Conservation (phyloP, 23 tunicate genomes). For the Diplosoma virens region DNA sequence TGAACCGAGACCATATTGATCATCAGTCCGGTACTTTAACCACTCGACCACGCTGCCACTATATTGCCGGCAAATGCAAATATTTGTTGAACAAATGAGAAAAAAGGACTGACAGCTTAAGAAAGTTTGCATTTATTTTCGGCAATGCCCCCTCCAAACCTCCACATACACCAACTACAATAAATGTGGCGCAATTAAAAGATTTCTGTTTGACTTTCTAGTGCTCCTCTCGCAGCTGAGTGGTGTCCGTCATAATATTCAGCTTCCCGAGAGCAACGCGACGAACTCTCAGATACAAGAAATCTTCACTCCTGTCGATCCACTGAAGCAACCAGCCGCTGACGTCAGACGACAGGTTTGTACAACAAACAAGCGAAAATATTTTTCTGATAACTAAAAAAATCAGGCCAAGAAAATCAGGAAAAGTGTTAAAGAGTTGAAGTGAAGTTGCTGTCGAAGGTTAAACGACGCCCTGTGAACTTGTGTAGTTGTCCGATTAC, state of each 20-base stretch:
- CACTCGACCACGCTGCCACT: too few species aligned
- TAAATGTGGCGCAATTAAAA: too few species aligned
- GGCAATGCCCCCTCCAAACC: too few species aligned
- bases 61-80: too few species aligned
- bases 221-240: slow-evolving; percentile 81
- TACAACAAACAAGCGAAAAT: background rate
- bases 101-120: too few species aligned
- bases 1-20: too few species aligned
- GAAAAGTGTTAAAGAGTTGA: background rate
- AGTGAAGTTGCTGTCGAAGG: background rate
- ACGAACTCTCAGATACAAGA: slow-evolving; percentile 71
- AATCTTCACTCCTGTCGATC: slow-evolving; percentile 64
- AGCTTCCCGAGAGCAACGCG: slow-evolving; percentile 60
- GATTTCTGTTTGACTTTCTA: too few species aligned
- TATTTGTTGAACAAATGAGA: too few species aligned
- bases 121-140: too few species aligned
- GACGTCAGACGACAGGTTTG: slow-evolving; percentile 75
- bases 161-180: too few species aligned
- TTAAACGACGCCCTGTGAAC: background rate
- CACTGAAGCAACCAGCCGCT: slow-evolving; percentile 72
- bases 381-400: background rate
- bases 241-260: slow-evolving; percentile 86
- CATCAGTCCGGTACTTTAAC: too few species aligned
- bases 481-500: background rate
- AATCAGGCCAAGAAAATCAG: background rate